Conservation (phyloP, 2,888 invertebrate genomes). For the Bombyx huttoni region DNA sequence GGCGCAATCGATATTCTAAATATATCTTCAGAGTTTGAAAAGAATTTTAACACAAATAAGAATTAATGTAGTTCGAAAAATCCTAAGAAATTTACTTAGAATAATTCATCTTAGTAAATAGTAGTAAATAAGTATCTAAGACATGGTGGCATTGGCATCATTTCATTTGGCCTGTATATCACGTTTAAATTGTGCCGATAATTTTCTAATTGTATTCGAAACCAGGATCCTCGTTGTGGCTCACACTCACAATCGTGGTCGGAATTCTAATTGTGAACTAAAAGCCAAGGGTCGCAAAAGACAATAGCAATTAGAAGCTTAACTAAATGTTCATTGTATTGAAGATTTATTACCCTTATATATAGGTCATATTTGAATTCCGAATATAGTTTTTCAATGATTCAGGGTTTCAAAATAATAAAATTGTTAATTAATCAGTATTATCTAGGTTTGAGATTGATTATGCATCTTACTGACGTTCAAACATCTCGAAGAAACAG, state of each 20-base stretch:
- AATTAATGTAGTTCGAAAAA: no score
- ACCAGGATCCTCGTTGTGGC: slow-evolving; percentile 16
- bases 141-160: no score
- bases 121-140: no score
- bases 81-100: no score
- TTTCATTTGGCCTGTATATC: background rate
- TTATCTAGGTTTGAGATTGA: no score
- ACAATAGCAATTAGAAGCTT: slow-evolving; percentile 1
- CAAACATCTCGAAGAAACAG: no score
- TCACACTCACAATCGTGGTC: slow-evolving; percentile 23
- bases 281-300: background rate
- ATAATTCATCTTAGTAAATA: no score
- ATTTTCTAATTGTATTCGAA: background rate
- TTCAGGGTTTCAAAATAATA: background rate
- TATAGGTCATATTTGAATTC: background rate
- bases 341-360: background rate
- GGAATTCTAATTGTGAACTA: slow-evolving; percentile 6
- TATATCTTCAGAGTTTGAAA: no score
- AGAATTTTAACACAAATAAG: no score
- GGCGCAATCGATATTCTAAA: no score
- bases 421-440: no score
- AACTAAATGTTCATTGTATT: background rate
- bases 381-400: background rate
- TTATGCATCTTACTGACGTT: no score
- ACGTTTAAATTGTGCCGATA: background rate